Evolutionary conservation across 1,140 invertebrate species (phyloP).

Genomic region (Zaprionus lachaisei): DNA sequence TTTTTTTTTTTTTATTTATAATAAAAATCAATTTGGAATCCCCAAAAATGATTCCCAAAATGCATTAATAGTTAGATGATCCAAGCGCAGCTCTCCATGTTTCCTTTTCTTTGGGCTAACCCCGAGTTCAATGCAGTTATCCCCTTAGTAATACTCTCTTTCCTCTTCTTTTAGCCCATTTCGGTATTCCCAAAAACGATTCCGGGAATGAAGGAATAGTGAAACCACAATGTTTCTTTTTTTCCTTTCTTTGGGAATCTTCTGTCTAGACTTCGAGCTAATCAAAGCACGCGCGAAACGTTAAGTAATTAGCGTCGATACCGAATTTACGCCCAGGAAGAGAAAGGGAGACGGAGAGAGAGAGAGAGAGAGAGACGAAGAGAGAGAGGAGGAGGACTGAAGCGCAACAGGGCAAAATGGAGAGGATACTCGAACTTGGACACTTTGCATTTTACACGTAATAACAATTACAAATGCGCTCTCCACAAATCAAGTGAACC

Average conservation of each 20-base stretch:
- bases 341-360: background rate
- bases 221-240: background rate
- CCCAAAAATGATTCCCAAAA: background rate
- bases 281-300: conserved; percentile 46
- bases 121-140: background rate
- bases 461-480: conserved; percentile 59
- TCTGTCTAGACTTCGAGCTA: conserved; percentile 22
- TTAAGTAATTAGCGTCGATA: conserved; percentile 51
- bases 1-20: background rate
- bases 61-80: background rate
- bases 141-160: background rate
- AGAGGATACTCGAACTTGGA: conserved; percentile 26
- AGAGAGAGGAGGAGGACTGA: background rate
- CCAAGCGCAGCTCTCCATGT: too few species aligned
- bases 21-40: background rate
- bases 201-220: background rate
- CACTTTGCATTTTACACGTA: conserved; percentile 53
- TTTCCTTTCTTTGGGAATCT: background rate
- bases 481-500: conserved; percentile 52
- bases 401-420: background rate
- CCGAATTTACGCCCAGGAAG: conserved; percentile 18
- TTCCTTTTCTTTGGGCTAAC: too few species aligned
- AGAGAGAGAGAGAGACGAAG: too few species aligned
- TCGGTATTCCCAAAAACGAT: background rate
- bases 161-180: background rate